Conservation (phyloP, 2,888 invertebrate genomes). For the Sarcophaga caerulescens region DNA sequence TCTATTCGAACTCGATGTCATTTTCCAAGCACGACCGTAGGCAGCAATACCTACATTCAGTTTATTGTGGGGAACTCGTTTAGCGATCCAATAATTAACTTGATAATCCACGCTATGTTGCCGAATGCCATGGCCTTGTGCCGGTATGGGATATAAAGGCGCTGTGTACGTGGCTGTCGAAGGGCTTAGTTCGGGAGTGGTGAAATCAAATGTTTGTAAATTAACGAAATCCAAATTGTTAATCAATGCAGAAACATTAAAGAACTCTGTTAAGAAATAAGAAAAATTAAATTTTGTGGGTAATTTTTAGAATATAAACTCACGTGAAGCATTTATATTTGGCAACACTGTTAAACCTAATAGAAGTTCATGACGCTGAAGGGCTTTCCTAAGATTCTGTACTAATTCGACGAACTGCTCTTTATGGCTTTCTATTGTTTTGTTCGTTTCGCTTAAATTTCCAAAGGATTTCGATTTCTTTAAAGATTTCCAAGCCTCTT, state of each 20-base stretch:
- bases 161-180: slow-evolving; percentile 90
- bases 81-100: slow-evolving; percentile 85
- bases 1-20: slow-evolving; percentile 87
- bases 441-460: slow-evolving; percentile 83
- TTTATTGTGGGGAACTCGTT: slow-evolving; percentile 85
- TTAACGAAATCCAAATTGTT: slow-evolving; percentile 90
- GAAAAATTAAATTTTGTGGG: slow-evolving; percentile 67
- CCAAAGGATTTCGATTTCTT: slow-evolving; percentile 87
- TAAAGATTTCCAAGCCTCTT: slow-evolving; percentile 86
- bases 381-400: slow-evolving; percentile 86
- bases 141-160: slow-evolving; percentile 85
- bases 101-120: slow-evolving; percentile 86
- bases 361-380: slow-evolving; percentile 85
- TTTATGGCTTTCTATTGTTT: slow-evolving; percentile 87
- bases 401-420: slow-evolving; percentile 89
- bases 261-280: slow-evolving; percentile 84
- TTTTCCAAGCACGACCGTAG: slow-evolving; percentile 89
- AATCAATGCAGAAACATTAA: slow-evolving; percentile 87
- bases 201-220: slow-evolving; percentile 89
- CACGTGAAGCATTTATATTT: slow-evolving; percentile 89
- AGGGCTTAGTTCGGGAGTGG: slow-evolving; percentile 87
- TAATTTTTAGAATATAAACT: slow-evolving; percentile 74
- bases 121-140: slow-evolving; percentile 84
- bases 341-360: slow-evolving; percentile 87
- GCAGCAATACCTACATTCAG: slow-evolving; percentile 87